These are phyloP conservation scores for Poecilia wingei DNA, from an alignment of 2,797 vertebrate genomes.

Conservation along the genomic window DNA sequence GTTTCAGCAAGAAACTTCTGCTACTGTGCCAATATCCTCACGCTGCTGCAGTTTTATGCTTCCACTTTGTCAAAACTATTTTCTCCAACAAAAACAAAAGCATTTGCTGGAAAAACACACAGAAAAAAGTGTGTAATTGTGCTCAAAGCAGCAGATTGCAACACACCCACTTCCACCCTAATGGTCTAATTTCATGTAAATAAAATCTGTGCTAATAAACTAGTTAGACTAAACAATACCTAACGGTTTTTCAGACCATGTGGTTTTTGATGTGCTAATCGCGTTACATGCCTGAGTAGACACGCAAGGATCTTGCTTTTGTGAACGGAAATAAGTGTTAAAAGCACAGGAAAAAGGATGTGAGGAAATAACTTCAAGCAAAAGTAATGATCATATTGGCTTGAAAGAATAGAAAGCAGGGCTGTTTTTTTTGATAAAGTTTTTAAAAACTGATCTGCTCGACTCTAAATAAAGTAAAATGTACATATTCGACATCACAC, in stretches of 20 bases:
- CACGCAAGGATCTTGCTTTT: constrained; percentile 32
- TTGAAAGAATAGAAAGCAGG: neutral
- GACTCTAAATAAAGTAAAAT: neutral
- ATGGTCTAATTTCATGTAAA: constrained; percentile 6
- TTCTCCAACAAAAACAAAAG: neutral
- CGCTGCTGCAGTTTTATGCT: neutral
- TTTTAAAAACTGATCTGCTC: neutral
- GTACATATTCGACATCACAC: neutral
- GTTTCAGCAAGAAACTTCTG: neutral
- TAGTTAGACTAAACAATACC: neutral
- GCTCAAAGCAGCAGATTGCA: neutral
- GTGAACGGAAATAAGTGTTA: constrained; percentile 51
- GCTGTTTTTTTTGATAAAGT: neutral
- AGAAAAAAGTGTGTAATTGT: neutral
- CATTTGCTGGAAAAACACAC: neutral
- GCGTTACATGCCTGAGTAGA: constrained; percentile 45
- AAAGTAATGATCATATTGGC: neutral
- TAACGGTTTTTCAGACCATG: neutral
- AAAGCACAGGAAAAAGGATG: constrained; percentile 52
- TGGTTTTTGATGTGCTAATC: constrained; percentile 15
- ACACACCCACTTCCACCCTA: neutral
- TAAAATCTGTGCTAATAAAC: constrained; percentile 13
- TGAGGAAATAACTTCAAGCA: constrained; percentile 11
- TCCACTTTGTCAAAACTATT: neutral
- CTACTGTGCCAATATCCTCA: neutral